phyloP scores from a whole-genome alignment of 2,888 invertebrate genomes.

The Achlya flavicornis region DNA sequence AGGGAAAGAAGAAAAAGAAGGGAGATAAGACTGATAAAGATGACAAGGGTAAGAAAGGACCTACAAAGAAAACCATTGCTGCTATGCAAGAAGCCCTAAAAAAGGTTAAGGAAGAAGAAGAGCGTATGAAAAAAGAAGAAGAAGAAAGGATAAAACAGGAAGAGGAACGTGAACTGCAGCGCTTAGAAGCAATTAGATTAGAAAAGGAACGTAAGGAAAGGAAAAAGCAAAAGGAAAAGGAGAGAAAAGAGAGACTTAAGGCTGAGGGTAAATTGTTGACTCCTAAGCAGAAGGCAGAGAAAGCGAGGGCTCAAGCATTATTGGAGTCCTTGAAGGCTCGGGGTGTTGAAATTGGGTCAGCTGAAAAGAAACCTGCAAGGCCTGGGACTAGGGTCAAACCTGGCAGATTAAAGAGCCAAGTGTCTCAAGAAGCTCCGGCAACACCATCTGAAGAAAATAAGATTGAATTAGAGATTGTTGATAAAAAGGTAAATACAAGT shows the following conservation, averaged over 20 bases:
- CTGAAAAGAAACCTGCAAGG: constrained; percentile 85
- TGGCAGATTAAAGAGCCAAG: constrained; percentile 87
- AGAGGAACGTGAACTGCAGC: constrained; percentile 89
- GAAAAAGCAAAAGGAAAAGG: constrained; percentile 96
- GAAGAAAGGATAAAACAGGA: constrained; percentile 90
- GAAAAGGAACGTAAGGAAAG: constrained; percentile 95
- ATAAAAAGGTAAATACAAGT: constrained; percentile 66
- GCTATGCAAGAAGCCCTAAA: constrained; percentile 97
- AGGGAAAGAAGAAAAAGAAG: constrained; percentile 79
- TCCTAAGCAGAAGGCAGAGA: constrained; percentile 96
- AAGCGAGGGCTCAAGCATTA: constrained; percentile 94
- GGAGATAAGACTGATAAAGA: constrained; percentile 73
- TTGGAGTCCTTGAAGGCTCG: constrained; percentile 95
- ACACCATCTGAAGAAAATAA: constrained; percentile 78
- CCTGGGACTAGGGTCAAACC: constrained; percentile 90
- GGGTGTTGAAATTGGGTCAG: constrained; percentile 91
- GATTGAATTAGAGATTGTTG: constrained; percentile 79
- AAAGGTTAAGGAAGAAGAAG: constrained; percentile 95
- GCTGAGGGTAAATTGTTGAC: constrained; percentile 98
- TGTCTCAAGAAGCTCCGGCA: constrained; percentile 82
- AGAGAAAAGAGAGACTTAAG: constrained; percentile 95
- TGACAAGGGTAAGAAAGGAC: constrained; percentile 87
- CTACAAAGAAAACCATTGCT: constrained; percentile 93
- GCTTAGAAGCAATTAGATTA: constrained; percentile 89
- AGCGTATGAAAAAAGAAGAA: constrained; percentile 87